Evolutionary conservation across 2,888 invertebrate species (phyloP), one percentile per base, ranked within the genome.

Genomic region (Diaprepes abbreviatus): DNA sequence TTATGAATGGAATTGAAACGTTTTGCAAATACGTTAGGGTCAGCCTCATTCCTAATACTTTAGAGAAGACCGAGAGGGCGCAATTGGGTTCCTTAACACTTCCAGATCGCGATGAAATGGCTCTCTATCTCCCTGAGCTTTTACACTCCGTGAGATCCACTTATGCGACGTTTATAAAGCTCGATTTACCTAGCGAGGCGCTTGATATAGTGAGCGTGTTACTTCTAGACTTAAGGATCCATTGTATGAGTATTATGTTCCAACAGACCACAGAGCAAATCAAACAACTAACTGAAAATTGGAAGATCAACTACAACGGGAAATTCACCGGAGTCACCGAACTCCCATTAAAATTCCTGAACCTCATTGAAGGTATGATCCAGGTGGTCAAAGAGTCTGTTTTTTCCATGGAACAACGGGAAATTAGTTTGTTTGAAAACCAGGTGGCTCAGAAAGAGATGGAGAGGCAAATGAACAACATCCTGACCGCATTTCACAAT

Each of bases 111-210:
- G 88, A 86, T 80, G 84, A 85, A 16, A 87, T 86, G 78, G 89
- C 85, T 74, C 84, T 89, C 5, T 94, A 93, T 91, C 86, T 94
- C 40, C 91, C 94, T 0, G 91, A 92, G 79, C 94, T 95, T 83
- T 87, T 97, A 57, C 88, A 70, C 1, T 62, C 65, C 10, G 89
- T 96, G 36, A 87, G 94, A 70, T 91, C 93, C 59, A 92, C 94
- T 50, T 94, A 95, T 80, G 90, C 92, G 36, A 90, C 91, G 3
- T 85, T 97, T 17, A 90, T 95, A 74, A 91, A 92, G 68, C 86
- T 96, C 35, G 97, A 97, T 83, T 86, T 97, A 66, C 96, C 96
- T 0, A 92, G 91, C 62, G 96, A 97, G 84, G 94, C 95, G 3
- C 86, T 96, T 60, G 93, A 93, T 76, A 90, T 95, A 69, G 90